Base-by-base conservation (phyloP, 2,113 vertebrate species). In the Oreocharis arfaki region DNA sequence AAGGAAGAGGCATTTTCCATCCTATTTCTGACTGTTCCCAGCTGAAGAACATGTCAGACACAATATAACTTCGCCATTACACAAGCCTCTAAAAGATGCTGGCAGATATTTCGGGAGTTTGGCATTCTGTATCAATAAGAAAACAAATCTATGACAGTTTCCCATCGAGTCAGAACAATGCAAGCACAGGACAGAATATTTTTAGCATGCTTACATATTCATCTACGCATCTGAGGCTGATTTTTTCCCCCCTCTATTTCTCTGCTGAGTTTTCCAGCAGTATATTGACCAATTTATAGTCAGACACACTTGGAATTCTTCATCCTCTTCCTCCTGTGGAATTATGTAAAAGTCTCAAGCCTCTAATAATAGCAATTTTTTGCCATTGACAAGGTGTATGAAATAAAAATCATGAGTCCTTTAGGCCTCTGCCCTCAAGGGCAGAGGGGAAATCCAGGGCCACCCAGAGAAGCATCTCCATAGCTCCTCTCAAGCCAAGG, bases 11-110 rank as follows among this genome's bases (percentile, higher is more conserved):
- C 59, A 83, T 94, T 93, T 95, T 76, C 79, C 24, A 39, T 73
- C 59, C 59, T 85, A 84, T 90, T 93, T 95, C 64, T 89, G 77
- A 87, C 64, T 91, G 68, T 75, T 92, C 93, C 69, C 86, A 75
- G 11, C 89, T 16, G 80, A 84, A 80, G 60, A 86, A 89, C 60
- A 69, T 61, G 84, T 93, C 94, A 94, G 77, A 44, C 33, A 82
- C 71, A 81, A 92, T 94, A 91, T 37, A 87, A 79, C 75, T 80
- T 80, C 41, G 44, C 52, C 33, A 11, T 89, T 65, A 37, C 67
- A 95, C 64, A 79, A 65, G 56, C 5, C 60, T 77, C 70, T 87
- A 56, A 96, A 83, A 85, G 88, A 92, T 64, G 22, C n/a, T 95
- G 91, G 49, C 88, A 93, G 95, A 94, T 88, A 78, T 83, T 94